Evolutionary conservation across 2,888 invertebrate species (phyloP), one percentile per base, ranked within the genome.

Genomic region (Acanthosepion esculentum): DNA sequence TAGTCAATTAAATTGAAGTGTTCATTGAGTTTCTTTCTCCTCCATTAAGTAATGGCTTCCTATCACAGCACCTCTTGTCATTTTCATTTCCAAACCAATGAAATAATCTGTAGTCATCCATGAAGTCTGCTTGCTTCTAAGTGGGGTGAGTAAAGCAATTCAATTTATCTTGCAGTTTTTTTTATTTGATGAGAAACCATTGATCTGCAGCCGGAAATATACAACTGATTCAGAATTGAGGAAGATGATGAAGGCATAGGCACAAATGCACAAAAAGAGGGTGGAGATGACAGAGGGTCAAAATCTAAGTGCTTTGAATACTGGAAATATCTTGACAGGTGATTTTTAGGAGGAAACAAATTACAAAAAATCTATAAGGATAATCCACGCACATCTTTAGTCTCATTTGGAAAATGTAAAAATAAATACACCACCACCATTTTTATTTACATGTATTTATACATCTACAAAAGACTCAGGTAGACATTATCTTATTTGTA

Each of bases 151-250:
- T 15, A 78, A 78, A n/a, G 78, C n/a, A 78, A n/a, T n/a, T 78
- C 78, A 78, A 78, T 33, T 78, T 78, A 78, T n/a, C n/a, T 10
- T 78, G n/a, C 78, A 78, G n/a, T 78, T 78, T 78, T 78, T 78
- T 78, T 78, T 78, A 78, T 78, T 33, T 78, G 78, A 78, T 78
- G 78, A 78, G 33, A 78, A 78, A n/a, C 78, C 78, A 78, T 78
- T 78, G 78, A 78, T 78, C 78, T 15, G 78, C 15, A 33, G 78
- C n/a, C 10, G 78, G n/a, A 78, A 78, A 78, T 78, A n/a, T 78
- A n/a, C n/a, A n/a, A 78, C 78, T 64, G 64, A 78, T 78, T 78
- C 12, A 29, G n/a, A 78, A n/a, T 29, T n/a, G n/a, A 78, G 78
- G 78, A n/a, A 78, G 78, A 78, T n/a, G 78, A 33, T 78, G 78